Base-by-base conservation (phyloP, 1,140 invertebrate genomes). In the Pentalonia nigronervosa region DNA sequence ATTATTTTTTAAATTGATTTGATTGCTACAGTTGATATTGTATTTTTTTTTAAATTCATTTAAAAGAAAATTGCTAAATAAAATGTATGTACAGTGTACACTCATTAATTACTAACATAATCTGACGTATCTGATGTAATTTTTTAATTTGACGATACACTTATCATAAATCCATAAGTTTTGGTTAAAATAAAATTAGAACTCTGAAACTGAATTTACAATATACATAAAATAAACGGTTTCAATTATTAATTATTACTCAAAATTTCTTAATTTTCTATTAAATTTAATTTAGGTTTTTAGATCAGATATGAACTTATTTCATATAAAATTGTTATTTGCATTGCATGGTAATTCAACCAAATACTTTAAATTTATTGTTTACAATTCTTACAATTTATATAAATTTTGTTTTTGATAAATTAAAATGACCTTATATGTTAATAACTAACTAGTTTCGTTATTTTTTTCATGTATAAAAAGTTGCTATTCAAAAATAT, bases 1-100 rank as follows among this genome's bases (percentile, higher is more conserved):
- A 88, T 34, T 87, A 87, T 48, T 87, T 34, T n/a, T 34, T 87
- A 87, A 48, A 86, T 86, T 48, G 7, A 86, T 87, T 48, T 87
- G 17, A n/a, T 48, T n/a, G 7, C 17, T 30, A 48, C 25, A n/a
- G 25, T 87, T 89, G 17, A 53, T 53, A 36, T 88, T 86, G 45
- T 86, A 8, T 0, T 4, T 86, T 86, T 88, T 50, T 48, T 89
- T 56, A 30, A 53, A 25, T 89, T 56, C 2, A 89, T 41, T 56
- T 50, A 0, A 48, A 88, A n/a, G 17, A 88, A 41, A 25, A 56
- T 36, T 53, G 8, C 21, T 50, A 36, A 48, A 50, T 53, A 20
- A 88, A 8, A 21, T 89, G 47, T 89, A 56, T 86, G 21, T 84
- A 41, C 41, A 41, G 41, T 41, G 41, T 41, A 41, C 41, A 7